These are phyloP conservation scores for Shargacucullia verbasci DNA, from an alignment of 2,888 invertebrate genomes.

Conservation along the genomic window DNA sequence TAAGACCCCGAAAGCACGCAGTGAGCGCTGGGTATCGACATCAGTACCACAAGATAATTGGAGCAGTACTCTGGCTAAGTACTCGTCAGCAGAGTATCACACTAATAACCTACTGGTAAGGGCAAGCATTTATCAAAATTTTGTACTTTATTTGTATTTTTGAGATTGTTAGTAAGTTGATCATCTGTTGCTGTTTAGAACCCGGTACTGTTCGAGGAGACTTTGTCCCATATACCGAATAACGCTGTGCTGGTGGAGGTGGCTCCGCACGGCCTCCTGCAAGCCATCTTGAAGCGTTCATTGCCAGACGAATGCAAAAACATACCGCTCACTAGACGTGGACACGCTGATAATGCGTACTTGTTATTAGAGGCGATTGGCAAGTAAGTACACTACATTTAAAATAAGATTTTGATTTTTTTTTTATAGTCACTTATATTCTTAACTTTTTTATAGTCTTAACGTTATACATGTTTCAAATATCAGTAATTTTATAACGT, in stretches of 20 bases:
- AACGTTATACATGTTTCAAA: too few relatives aligned
- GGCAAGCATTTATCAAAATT: too few relatives aligned
- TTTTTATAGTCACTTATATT: too few relatives aligned
- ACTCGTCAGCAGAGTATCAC: conserved; percentile 47
- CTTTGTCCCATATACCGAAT: conserved; percentile 92
- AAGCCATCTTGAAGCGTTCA: conserved; percentile 95
- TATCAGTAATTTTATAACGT: too few relatives aligned
- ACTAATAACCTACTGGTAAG: conserved; percentile 52
- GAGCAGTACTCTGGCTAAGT: conserved; percentile 28
- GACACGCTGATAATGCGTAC: conserved; percentile 89
- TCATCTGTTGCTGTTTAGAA: conserved; percentile 65
- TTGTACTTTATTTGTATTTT: background rate
- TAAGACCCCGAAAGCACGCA: conserved; percentile 90
- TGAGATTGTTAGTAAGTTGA: background rate
- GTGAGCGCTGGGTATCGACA: conserved; percentile 94
- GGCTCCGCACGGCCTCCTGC: conserved; percentile 96
- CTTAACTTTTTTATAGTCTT: too few relatives aligned
- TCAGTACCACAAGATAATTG: conserved; percentile 90
- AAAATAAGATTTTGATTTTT: background rate
- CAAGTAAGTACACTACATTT: conserved; percentile 84
- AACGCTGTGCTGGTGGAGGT: conserved; percentile 95
- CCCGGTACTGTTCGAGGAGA: conserved; percentile 94
- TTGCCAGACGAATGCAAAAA: conserved; percentile 90
- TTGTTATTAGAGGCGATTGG: conserved; percentile 90
- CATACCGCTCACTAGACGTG: conserved; percentile 92